Conservation (phyloP, 2,113 vertebrate species). For the Callaeas wilsoni region DNA sequence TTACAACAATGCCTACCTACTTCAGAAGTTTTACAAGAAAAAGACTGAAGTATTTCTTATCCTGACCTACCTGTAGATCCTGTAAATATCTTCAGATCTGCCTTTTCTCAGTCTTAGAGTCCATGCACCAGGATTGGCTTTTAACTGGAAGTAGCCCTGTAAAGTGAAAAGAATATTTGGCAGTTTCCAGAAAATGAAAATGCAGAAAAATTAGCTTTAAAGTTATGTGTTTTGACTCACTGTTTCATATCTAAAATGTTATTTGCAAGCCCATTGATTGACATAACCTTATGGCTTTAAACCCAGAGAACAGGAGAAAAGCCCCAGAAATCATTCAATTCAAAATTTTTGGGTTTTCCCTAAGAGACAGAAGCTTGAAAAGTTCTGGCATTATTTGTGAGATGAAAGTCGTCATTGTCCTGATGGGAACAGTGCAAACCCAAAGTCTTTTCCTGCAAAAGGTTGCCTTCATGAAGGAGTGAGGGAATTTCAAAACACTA, state of each 20-base stretch:
- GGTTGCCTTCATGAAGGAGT: not conserved
- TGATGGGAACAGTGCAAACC: not conserved
- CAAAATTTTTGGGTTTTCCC: not conserved
- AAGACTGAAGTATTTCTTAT: not conserved
- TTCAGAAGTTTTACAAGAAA: not conserved
- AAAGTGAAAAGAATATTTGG: not conserved
- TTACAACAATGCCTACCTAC: not conserved
- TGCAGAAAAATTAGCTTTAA: not conserved
- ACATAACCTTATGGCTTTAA: not conserved
- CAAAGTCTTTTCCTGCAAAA: not conserved
- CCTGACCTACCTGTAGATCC: conserved; percentile 88
- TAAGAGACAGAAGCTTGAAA: not conserved
- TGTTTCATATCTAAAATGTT: not conserved
- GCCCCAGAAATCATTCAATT: not conserved
- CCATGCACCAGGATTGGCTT: conserved; percentile 97
- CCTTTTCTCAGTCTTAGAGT: conserved; percentile 90
- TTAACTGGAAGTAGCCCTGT: conserved; percentile 97
- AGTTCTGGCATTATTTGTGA: not conserved
- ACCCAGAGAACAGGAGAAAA: not conserved
- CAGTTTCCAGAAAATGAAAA: not conserved
- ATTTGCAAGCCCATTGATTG: not conserved
- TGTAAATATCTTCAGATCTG: conserved; percentile 96
- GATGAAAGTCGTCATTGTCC: not conserved
- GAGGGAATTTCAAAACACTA: not conserved
- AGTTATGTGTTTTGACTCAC: not conserved